phyloP scores from a whole-genome alignment of 92 coral and sea anemone species.

The Epizoanthus rinbou region DNA sequence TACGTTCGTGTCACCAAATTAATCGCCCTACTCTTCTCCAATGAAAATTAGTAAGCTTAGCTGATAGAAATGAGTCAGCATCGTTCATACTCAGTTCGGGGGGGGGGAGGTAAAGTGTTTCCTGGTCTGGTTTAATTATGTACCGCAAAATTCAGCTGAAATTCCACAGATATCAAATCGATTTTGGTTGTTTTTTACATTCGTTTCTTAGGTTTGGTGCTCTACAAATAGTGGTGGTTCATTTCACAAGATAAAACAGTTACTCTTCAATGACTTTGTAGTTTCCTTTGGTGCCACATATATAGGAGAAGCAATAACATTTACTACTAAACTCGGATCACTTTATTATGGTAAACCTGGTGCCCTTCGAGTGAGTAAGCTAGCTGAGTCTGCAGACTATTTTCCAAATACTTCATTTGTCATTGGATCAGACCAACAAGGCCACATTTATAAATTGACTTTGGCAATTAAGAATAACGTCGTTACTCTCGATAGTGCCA shows the following conservation, averaged over 20 bases:
- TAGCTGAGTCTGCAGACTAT: conserved; percentile 11
- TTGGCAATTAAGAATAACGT: conserved; percentile 34
- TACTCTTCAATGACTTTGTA: conserved; percentile 63
- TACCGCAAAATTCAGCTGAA: background rate
- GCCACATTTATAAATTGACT: conserved; percentile 40
- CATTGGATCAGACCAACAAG: conserved; percentile 50
- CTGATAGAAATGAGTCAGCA: too few species aligned
- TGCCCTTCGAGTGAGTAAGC: conserved; percentile 49
- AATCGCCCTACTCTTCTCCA: too few species aligned
- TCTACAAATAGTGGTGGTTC: conserved; percentile 96
- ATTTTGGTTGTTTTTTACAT: background rate
- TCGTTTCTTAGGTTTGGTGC: conserved; percentile 81
- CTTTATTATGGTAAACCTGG: conserved; percentile 79
- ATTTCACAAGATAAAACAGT: conserved; percentile 70
- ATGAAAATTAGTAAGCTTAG: too few species aligned
- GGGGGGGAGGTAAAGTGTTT: too few species aligned
- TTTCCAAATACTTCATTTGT: conserved; percentile 40
- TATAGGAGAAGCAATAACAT: conserved; percentile 68
- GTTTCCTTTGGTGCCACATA: conserved; percentile 64
- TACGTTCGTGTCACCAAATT: too few species aligned
- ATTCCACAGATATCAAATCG: conserved; percentile 1
- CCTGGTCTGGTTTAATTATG: too few species aligned
- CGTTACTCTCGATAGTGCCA: conserved; percentile 38
- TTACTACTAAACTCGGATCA: conserved; percentile 75
- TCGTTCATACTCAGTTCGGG: too few species aligned